Percentiles rank a stretch among this genome's conserved stretches.
Evolutionary conservation across 2,113 vertebrate species (phyloP).

Genomic region (Leptodactylus fuscus): DNA sequence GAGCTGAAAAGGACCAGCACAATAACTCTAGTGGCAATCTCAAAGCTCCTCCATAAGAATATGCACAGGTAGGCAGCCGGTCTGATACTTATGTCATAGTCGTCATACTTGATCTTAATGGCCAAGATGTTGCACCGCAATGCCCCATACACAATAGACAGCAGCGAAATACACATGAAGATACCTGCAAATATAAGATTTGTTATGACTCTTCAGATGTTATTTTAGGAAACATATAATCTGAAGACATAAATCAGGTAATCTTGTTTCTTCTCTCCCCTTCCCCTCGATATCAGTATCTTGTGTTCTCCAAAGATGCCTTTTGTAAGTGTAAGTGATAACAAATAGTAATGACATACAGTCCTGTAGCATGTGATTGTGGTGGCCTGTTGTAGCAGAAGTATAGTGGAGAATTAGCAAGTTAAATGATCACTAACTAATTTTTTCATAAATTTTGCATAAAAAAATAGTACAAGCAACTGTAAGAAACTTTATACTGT

Average conservation of each 20-base stretch:
- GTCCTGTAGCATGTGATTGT: background rate
- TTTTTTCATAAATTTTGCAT: too few relatives aligned
- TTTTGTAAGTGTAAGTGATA: too few relatives aligned
- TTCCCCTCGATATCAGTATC: background rate
- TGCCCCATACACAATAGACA: conserved; percentile 96
- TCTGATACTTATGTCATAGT: conserved; percentile 87
- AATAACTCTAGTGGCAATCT: conserved; percentile 89
- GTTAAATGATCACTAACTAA: too few relatives aligned
- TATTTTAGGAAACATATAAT: too few relatives aligned
- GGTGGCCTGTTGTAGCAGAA: background rate
- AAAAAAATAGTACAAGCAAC: too few relatives aligned
- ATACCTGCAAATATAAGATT: conserved; percentile 76
- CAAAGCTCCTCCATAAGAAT: conserved; percentile 94
- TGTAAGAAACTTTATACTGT: too few relatives aligned
- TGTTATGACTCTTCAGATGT: background rate
- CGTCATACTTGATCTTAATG: conserved; percentile 96
- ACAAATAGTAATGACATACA: too few relatives aligned
- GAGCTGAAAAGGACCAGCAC: conserved; percentile 95
- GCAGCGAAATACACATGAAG: conserved; percentile 90
- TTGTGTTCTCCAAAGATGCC: background rate
- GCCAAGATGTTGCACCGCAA: conserved; percentile 97
- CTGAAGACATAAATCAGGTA: too few relatives aligned
- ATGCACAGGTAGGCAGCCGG: conserved; percentile 90
- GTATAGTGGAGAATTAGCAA: too few relatives aligned
- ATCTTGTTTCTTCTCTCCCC: too few relatives aligned